A percentile compares a stretch with the other conserved stretches of the same genome.
phyloP scores from a whole-genome alignment of 2,113 vertebrate species.

The Barnardius zonarius region DNA sequence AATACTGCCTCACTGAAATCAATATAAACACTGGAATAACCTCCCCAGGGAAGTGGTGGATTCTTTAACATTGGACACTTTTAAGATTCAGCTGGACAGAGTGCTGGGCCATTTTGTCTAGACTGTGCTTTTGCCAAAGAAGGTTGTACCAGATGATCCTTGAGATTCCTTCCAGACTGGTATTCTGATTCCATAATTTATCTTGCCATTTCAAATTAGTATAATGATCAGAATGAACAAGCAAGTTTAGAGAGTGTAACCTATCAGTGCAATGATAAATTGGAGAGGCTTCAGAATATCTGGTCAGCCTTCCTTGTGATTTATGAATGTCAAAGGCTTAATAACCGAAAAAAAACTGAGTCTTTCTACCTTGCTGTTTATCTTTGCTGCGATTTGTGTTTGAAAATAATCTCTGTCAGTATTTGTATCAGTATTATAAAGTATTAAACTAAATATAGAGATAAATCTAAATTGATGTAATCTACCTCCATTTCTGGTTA shows the following conservation, averaged over 20 bases:
- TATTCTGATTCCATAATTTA: neutral
- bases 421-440: neutral
- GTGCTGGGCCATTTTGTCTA: neutral
- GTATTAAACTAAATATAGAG: neutral
- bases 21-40: neutral
- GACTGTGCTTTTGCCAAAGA: neutral
- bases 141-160: neutral
- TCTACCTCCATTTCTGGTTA: neutral
- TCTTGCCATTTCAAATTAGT: constrained; percentile 43
- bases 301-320: constrained; percentile 27
- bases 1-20: neutral
- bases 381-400: neutral
- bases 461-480: neutral
- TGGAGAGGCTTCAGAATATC: neutral
- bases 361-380: neutral
- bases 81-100: neutral
- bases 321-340: constrained; percentile 32
- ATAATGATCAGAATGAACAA: constrained; percentile 23
- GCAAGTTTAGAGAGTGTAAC: constrained; percentile 16
- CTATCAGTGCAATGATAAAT: neutral
- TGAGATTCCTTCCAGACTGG: neutral
- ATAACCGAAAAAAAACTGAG: neutral
- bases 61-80: neutral
- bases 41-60: neutral
- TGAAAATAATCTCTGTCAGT: neutral